A percentile compares a stretch with the other conserved stretches of the same genome.
phyloP scores from a whole-genome alignment of 1,140 invertebrate species.

The Acyrthosiphon pisum region DNA sequence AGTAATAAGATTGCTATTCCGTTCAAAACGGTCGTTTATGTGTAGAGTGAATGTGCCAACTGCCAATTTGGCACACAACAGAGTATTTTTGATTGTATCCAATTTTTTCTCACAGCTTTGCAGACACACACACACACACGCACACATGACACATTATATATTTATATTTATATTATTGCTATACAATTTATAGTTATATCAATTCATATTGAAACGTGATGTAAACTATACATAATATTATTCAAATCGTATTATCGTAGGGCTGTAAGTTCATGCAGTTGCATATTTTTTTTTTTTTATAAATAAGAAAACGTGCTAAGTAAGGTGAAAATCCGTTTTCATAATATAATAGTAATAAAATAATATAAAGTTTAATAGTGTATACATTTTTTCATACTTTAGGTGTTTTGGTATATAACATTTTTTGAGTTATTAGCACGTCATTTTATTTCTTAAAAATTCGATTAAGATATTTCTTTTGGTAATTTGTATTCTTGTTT shows the following conservation, averaged over 20 bases:
- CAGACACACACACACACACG: neutral
- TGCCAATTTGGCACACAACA: conserved; percentile 43
- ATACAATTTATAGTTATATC: neutral
- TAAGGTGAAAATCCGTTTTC: no score
- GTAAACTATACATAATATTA: conserved; percentile 3
- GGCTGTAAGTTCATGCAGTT: neutral
- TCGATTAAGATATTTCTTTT: no score
- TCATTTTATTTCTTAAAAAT: no score
- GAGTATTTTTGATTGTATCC: conserved; percentile 23
- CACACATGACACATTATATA: neutral
- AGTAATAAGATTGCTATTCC: conserved; percentile 30
- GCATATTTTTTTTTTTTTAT: neutral
- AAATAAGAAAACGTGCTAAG: neutral
- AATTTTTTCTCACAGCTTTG: conserved; percentile 38
- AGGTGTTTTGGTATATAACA: neutral
- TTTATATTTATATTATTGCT: neutral
- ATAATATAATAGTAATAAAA: neutral
- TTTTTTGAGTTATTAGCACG: no score
- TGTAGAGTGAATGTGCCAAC: neutral
- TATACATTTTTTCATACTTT: neutral
- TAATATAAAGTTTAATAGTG: neutral
- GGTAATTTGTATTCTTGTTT: no score
- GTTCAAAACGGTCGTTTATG: conserved; percentile 37
- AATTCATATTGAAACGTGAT: conserved; percentile 32
- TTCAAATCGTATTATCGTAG: neutral